A percentile compares a stretch with the other conserved stretches of the same genome.
phyloP scores from a whole-genome alignment of 2,888 invertebrate species.

The Macroteleia sp. region DNA sequence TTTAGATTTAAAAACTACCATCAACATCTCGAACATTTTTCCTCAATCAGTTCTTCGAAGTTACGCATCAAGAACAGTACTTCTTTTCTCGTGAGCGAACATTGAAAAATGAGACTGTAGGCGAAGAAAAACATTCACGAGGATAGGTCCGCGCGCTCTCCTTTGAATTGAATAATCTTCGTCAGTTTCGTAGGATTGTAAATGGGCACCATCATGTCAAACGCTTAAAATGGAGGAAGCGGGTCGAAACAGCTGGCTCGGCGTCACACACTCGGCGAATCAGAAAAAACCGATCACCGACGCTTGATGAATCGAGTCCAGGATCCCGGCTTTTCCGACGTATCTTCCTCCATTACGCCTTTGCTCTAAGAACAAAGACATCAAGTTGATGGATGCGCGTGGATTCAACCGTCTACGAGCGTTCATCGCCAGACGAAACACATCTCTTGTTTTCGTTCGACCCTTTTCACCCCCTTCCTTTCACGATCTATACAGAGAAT shows the following conservation, averaged over 20 bases:
- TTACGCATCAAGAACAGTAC: slow-evolving; percentile 10
- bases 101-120: slow-evolving; percentile 55
- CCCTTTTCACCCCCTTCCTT: slow-evolving; percentile 64
- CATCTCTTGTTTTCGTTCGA: slow-evolving; percentile 71
- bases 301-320: slow-evolving; percentile 82
- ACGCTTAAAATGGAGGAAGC: slow-evolving; percentile 72
- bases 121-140: slow-evolving; percentile 52
- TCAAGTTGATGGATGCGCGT: slow-evolving; percentile 80
- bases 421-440: slow-evolving; percentile 74
- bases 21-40: not conserved
- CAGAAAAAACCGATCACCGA: slow-evolving; percentile 80
- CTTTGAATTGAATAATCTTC: slow-evolving; percentile 73
- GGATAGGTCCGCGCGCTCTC: slow-evolving; percentile 62
- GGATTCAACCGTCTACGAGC: slow-evolving; percentile 69
- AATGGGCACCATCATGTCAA: slow-evolving; percentile 71
- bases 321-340: slow-evolving; percentile 62
- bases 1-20: not conserved
- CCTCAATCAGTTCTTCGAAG: slow-evolving; percentile 18
- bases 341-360: slow-evolving; percentile 68
- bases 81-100: slow-evolving; percentile 32
- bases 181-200: slow-evolving; percentile 72
- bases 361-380: slow-evolving; percentile 82
- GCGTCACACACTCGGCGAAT: slow-evolving; percentile 68
- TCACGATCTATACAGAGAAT: slow-evolving; percentile 43
- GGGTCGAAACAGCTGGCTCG: slow-evolving; percentile 70